These are phyloP conservation scores for Venusia cambrica DNA, from an alignment of 2,888 invertebrate species.

Conservation along the genomic window DNA sequence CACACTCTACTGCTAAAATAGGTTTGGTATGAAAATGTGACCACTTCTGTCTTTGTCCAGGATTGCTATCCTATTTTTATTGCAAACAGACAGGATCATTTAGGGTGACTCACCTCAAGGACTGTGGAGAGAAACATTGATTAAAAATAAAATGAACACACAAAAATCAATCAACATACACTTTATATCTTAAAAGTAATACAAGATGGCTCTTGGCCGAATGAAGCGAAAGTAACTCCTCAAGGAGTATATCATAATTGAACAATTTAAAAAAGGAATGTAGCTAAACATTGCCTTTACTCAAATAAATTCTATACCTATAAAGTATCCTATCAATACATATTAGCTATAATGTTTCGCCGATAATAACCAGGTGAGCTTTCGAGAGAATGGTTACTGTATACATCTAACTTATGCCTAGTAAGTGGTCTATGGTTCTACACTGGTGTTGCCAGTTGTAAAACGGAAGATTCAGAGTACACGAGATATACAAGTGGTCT, in stretches of 20 bases:
- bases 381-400: slow-evolving; percentile 40
- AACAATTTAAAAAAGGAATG: slow-evolving; percentile 66
- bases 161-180: slow-evolving; percentile 76
- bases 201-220: slow-evolving; percentile 58
- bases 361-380: slow-evolving; percentile 48
- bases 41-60: too few relatives aligned
- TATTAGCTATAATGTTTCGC: slow-evolving; percentile 41
- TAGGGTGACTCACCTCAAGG: slow-evolving; percentile 72
- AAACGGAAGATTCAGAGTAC: slow-evolving; percentile 16
- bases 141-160: slow-evolving; percentile 80
- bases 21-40: too few relatives aligned
- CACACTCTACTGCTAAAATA: too few relatives aligned
- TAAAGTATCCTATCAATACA: slow-evolving; percentile 40
- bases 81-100: slow-evolving; percentile 11
- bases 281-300: slow-evolving; percentile 64
- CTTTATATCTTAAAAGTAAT: slow-evolving; percentile 79
- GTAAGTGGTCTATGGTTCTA: slow-evolving; percentile 10
- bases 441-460: slow-evolving; percentile 16
- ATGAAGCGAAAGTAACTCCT: slow-evolving; percentile 47
- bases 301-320: slow-evolving; percentile 30
- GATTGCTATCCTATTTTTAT: too few relatives aligned
- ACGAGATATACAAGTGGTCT: slow-evolving; percentile 34
- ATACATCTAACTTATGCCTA: slow-evolving; percentile 28
- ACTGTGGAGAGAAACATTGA: slow-evolving; percentile 72
- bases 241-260: slow-evolving; percentile 43